These are phyloP conservation scores for Aleiodes sp. DNA, from an alignment of 1,140 invertebrate species.

Conservation along the genomic window DNA sequence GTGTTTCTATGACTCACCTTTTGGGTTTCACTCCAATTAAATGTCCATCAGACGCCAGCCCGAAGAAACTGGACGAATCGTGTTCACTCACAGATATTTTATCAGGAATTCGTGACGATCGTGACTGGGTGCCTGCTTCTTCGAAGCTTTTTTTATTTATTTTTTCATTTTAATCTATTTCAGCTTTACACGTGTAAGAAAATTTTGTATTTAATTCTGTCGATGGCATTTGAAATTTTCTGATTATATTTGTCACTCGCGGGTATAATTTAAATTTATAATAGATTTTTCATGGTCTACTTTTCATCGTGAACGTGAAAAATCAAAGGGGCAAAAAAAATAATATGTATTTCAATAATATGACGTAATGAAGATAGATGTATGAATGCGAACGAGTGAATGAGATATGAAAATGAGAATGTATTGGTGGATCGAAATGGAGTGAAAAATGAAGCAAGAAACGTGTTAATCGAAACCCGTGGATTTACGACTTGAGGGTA, in stretches of 20 bases:
- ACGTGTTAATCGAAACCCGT: no score
- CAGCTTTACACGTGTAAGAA: background rate
- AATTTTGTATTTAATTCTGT: background rate
- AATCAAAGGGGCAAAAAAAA: background rate
- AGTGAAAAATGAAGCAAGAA: no score
- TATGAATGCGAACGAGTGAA: background rate
- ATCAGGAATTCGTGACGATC: slow-evolving; percentile 9
- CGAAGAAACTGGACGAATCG: slow-evolving; percentile 4
- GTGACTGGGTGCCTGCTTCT: slow-evolving; percentile 4
- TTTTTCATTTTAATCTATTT: background rate
- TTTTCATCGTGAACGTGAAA: background rate
- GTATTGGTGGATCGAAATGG: no score
- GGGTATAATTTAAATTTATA: background rate
- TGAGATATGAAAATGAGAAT: background rate
- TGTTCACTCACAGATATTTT: slow-evolving; percentile 3
- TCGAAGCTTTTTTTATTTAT: background rate
- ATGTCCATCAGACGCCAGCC: slow-evolving; percentile 11
- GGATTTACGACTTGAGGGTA: no score
- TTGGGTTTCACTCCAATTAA: slow-evolving; percentile 14
- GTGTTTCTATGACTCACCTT: slow-evolving; percentile 1
- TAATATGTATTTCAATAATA: background rate
- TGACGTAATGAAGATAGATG: background rate
- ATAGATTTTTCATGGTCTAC: no score
- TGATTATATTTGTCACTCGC: slow-evolving; percentile 16
- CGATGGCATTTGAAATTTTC: slow-evolving; percentile 14